A percentile compares a stretch with the other conserved stretches of the same genome.
Conservation (phyloP, 2,113 vertebrate species). For the Rallus limicola region DNA sequence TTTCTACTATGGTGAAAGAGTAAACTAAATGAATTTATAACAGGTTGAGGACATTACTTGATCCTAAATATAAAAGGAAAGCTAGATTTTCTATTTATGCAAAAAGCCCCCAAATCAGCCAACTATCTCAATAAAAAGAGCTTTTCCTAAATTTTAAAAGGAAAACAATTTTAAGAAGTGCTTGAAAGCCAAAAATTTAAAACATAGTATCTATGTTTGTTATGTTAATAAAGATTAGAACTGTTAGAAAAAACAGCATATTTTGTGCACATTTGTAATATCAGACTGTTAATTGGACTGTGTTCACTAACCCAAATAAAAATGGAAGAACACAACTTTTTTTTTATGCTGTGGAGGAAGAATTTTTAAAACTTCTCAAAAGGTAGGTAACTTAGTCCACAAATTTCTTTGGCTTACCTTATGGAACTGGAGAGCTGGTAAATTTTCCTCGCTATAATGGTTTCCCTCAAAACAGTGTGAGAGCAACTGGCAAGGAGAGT, state of each 20-base stretch:
- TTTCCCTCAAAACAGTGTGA: neutral
- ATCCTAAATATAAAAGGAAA: neutral
- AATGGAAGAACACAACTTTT: neutral
- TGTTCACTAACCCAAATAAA: neutral
- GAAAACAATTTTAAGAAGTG: neutral
- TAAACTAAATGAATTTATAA: neutral
- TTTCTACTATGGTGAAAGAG: neutral
- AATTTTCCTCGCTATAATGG: neutral
- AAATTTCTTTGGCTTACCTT: neutral
- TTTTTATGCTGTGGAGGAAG: neutral
- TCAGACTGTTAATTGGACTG: neutral
- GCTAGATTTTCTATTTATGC: neutral
- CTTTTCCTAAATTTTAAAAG: neutral
- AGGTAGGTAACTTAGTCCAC: neutral
- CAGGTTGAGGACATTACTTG: neutral
- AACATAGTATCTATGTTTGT: neutral
- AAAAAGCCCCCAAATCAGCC: neutral
- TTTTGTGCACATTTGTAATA: neutral
- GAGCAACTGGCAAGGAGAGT: neutral
- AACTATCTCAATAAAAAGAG: neutral
- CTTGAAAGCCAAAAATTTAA: neutral
- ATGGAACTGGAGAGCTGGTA: neutral
- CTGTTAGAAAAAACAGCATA: neutral
- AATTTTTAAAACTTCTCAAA: neutral
- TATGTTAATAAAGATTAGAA: neutral